Percentiles rank a stretch among this genome's conserved stretches.
phyloP scores from a whole-genome alignment of 2,888 invertebrate genomes.

The Drosophila silvestris region DNA sequence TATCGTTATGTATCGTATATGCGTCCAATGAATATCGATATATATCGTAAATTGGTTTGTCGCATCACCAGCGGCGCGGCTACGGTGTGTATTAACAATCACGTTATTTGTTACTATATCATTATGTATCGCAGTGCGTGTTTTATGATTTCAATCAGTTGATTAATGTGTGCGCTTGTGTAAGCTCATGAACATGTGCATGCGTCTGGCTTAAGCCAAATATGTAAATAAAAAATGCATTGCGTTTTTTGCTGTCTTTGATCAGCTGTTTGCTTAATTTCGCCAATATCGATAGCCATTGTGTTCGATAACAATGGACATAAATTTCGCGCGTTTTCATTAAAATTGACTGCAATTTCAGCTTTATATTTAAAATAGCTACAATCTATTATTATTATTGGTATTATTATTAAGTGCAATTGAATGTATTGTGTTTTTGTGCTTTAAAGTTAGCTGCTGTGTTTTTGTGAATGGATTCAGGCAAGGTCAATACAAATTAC shows the following conservation, averaged over 20 bases:
- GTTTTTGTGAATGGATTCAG: background rate
- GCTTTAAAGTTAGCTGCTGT: background rate
- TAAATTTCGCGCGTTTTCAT: background rate
- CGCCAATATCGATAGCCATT: conserved; percentile 1
- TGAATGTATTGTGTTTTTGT: background rate
- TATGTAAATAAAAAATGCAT: background rate
- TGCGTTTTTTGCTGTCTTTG: background rate
- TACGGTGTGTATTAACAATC: background rate
- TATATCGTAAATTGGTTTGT: background rate
- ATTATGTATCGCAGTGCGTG: background rate
- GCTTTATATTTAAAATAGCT: background rate
- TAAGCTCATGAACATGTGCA: background rate
- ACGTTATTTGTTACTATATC: background rate
- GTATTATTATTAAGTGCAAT: background rate
- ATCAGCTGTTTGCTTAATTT: conserved; percentile 18
- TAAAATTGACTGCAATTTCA: background rate
- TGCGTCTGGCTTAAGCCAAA: background rate
- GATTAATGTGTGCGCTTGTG: background rate
- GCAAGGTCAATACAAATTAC: background rate
- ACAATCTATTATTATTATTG: background rate
- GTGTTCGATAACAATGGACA: background rate
- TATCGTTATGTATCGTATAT: background rate
- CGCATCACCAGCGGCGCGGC: conserved; percentile 1
- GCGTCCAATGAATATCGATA: conserved; percentile 2
- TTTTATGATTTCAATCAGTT: background rate